Evolutionary conservation across 2,888 invertebrate species (phyloP), one percentile per base, ranked within the genome.

Genomic region (Micropterix aruncella): DNA sequence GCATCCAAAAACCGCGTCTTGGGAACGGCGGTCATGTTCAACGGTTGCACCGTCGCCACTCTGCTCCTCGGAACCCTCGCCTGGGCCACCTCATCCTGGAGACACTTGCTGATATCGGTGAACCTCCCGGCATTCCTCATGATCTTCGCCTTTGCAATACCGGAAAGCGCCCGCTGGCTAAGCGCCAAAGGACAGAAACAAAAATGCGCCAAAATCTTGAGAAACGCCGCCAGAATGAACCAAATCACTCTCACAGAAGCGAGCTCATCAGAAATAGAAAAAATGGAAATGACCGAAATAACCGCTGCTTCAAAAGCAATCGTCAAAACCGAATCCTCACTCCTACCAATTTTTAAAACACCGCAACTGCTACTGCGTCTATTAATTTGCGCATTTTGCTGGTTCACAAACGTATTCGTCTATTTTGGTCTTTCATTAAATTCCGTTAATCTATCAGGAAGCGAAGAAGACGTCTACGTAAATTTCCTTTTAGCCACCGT

Each of bases 381-480:
- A 44, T 42, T 70, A 3, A 73, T 71, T 46, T 77, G 78, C 46
- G 75, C 74, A 27, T 66, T 79, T 50, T 78, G 78, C 54, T 80
- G 80, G 80, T 69, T 79, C 19, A 74, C 79, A 1, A 78, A 76
- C 52, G 74, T 77, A 1, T 72, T 81, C 47, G 73, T 81, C 5
- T 83, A 79, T 56, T 82, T 79, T 52, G 82, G 82, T 0, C 57
- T 83, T 17, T 78, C 77, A 2, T 58, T 82, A 38, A 80, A 78
- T 57, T 74, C 80, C 0, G 77, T 79, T 1, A 64, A 74, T 1
- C 59, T 83, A 38, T 67, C 66, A 16, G 69, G 73, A 38, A 80
- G 79, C 2, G 72, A 80, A 55, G 75, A 75, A 53, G 43, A 43
- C 39, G 42, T 42, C 12, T 80, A 80, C 55, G 53, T 76, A 3